Evolutionary conservation across 2,888 invertebrate genomes (phyloP), one percentile per base, ranked within the genome.

Genomic region (Tuta absoluta): DNA sequence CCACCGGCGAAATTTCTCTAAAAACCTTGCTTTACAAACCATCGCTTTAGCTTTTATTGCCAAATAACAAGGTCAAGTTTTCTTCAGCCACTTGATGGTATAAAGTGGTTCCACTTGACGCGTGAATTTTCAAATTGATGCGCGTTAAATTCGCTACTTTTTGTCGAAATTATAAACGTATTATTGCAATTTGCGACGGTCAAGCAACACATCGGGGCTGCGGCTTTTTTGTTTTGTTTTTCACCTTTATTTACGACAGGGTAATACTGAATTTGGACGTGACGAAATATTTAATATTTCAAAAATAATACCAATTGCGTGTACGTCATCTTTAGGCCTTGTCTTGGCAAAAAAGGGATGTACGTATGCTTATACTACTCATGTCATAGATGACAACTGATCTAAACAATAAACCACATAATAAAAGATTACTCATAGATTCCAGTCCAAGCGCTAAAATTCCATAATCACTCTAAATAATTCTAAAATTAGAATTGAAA

Each of bases 151-250:
- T 82, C 79, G 75, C 79, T 79, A 82, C 80, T 83, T 82, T 53
- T 77, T 74, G 77, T 72, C 74, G 77, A 82, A 84, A 85, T 85
- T 85, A 84, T 81, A 85, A 81, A 73, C 80, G 76, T 79, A 84
- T 85, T 84, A 82, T 38, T 63, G 74, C 71, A 70, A 69, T 76
- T 76, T 79, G 75, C 76, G 77, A 73, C 19, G 62, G 61, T 19
- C 49, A 17, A 33, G 61, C 33, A 33, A 61, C 49, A 45, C 56
- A 56, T 56, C 24, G 28, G 33, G 1, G n/a, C n/a, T 33, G 28
- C 28, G 28, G 56, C 33, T 33, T 56, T 56, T 56, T 56, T 56
- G 17, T 33, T 56, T 56, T 56, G 17, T 33, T 56, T 33, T 56
- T 56, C 33, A 17, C 56, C 28, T 56, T 28, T 56, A 56, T 56